A percentile compares a stretch with the other conserved stretches of the same genome.
Conservation (phyloP, 2,113 vertebrate species). For the Condylura cristata region DNA sequence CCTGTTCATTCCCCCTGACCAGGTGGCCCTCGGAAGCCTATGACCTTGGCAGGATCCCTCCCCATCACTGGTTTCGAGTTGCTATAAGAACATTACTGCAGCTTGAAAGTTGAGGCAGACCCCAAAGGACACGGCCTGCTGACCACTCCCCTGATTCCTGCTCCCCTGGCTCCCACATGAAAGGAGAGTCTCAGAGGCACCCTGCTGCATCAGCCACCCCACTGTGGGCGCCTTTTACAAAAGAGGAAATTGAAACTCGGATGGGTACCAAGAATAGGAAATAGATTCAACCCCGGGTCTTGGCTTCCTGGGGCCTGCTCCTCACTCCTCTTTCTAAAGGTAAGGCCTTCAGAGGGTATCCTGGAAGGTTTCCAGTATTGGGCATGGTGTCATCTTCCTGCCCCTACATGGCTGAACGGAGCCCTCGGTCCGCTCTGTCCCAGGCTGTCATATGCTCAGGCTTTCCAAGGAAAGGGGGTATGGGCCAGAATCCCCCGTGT, state of each 20-base stretch:
- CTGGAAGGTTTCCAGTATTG: not conserved
- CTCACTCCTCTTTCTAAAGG: not conserved
- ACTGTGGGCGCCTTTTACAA: too few species aligned
- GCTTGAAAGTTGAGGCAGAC: not conserved
- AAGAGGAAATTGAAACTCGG: not conserved
- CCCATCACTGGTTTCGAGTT: not conserved
- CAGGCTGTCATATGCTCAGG: accelerated
- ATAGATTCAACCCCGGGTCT: not conserved
- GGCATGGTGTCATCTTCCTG: too few species aligned
- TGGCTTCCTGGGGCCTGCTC: not conserved
- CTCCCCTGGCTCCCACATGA: not conserved
- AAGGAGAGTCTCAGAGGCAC: not conserved
- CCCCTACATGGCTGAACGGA: not conserved
- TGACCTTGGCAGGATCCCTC: not conserved
- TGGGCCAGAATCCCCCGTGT: not conserved
- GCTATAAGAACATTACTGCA: not conserved
- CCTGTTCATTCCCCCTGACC: not conserved
- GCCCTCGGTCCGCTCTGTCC: not conserved
- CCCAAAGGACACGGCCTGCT: not conserved
- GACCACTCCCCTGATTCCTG: not conserved
- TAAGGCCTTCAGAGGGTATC: not conserved
- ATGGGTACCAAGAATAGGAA: not conserved
- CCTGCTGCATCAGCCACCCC: not conserved
- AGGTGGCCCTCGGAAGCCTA: not conserved
- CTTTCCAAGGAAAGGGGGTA: not conserved